Evolutionary conservation across 2,888 invertebrate genomes (phyloP).

Genomic region (Acleris emargana): DNA sequence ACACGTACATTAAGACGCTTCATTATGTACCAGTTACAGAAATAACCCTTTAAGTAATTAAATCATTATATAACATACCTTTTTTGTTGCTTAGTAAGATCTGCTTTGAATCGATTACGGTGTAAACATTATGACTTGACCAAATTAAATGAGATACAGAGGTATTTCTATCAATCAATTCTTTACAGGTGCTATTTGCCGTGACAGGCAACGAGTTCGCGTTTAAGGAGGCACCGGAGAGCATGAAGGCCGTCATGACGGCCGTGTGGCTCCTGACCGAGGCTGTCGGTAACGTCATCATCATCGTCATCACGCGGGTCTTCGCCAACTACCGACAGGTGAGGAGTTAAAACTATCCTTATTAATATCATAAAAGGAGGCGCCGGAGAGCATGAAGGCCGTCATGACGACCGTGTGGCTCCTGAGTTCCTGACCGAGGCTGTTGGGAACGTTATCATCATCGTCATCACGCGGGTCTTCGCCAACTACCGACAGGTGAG

Average conservation of each 20-base stretch:
- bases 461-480: slow-evolving; percentile 87
- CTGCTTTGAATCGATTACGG: too few relatives aligned
- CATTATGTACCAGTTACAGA: too few relatives aligned
- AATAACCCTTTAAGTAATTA: too few relatives aligned
- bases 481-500: slow-evolving; percentile 86
- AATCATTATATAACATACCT: too few relatives aligned
- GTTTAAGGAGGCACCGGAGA: slow-evolving; percentile 92
- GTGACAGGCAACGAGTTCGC: slow-evolving; percentile 95
- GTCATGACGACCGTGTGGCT: slow-evolving; percentile 92
- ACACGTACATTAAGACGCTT: too few relatives aligned
- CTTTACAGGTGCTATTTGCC: slow-evolving; percentile 86
- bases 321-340: slow-evolving; percentile 87
- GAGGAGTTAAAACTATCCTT: slow-evolving; percentile 35
- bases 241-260: slow-evolving; percentile 93
- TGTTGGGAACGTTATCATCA: slow-evolving; percentile 92
- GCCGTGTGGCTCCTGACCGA: slow-evolving; percentile 93
- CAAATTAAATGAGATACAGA: too few relatives aligned
- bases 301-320: slow-evolving; percentile 89
- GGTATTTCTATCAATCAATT: too few relatives aligned
- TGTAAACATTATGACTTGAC: too few relatives aligned
- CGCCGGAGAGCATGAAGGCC: slow-evolving; percentile 72
- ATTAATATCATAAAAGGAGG: too few relatives aligned
- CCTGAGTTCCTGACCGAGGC: slow-evolving; percentile 92
- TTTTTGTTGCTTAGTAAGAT: too few relatives aligned
- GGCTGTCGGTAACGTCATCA: slow-evolving; percentile 92